A percentile compares a stretch with the other conserved stretches of the same genome.
Conservation (phyloP, 2,797 vertebrate genomes). For the Acrocephalus scirpaceus region DNA sequence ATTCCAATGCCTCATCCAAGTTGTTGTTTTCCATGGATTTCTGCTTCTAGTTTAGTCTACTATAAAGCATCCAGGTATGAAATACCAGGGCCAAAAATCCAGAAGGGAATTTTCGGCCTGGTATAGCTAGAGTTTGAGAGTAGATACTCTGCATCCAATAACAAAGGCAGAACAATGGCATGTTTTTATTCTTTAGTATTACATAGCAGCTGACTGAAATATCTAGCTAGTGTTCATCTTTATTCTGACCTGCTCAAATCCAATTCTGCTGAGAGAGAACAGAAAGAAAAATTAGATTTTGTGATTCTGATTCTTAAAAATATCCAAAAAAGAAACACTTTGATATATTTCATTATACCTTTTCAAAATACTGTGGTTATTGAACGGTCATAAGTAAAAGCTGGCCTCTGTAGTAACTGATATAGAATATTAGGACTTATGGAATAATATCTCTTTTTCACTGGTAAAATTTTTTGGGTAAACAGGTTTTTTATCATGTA, state of each 20-base stretch:
- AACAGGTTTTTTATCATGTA: background rate
- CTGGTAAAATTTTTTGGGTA: background rate
- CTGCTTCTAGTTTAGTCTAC: background rate
- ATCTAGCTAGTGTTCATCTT: background rate
- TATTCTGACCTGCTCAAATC: background rate
- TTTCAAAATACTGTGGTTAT: background rate
- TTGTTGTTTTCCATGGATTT: background rate
- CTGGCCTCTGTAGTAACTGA: background rate
- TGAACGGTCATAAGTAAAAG: background rate
- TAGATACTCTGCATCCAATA: background rate
- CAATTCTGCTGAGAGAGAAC: background rate
- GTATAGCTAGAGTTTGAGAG: background rate
- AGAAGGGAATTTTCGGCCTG: background rate
- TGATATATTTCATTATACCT: background rate
- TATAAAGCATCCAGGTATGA: background rate
- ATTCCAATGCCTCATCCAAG: background rate
- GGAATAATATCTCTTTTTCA: background rate
- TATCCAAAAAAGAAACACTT: fast-evolving
- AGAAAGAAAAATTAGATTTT: background rate
- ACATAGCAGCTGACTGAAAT: background rate
- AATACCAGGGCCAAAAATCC: background rate
- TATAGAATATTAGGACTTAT: background rate
- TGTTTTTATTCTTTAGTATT: background rate
- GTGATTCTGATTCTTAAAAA: background rate
- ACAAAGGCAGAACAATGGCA: background rate